Evolutionary conservation across 2,797 vertebrate species (phyloP), one percentile per base, ranked within the genome.

Genomic region (Margarornis squamiger): DNA sequence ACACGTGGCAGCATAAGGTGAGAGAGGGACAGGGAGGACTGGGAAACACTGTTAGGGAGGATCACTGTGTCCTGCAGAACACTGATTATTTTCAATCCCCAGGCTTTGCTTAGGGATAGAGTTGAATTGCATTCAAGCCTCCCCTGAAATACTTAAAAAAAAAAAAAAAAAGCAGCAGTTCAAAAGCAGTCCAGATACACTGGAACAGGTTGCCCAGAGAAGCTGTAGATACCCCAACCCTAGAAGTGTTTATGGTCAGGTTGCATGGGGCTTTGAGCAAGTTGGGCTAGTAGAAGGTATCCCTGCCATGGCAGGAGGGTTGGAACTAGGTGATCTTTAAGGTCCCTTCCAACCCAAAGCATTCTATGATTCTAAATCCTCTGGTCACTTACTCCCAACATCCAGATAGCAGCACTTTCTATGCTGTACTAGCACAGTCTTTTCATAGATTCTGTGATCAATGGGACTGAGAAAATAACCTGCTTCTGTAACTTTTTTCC

Each of bases 1-100:
- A 46, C n/a, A 65, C 13, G 18, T 8, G 30, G 55, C 30, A 76
- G 39, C 0, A 0, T 8, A 16, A 81, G 65, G 49, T 1, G 0
- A 52, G 12, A 27, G 23, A 67, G 46, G 6, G 27, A 43, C 6
- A 7, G 58, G 54, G 14, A 65, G 16, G 10, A 46, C 24, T 39
- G 12, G 27, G 48, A 73, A 85, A 29, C 9, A 13, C 12, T 39
- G 22, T 12, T 38, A 65, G 0, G 4, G 7, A 74, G 43, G n/a
- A 71, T 39, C 38, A 30, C 5, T n/a, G 11, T 43, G 4, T 57
- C 22, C 22, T 39, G 55, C 14, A 65, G 39, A 52, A 68, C 51
- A 57, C 1, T 20, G 15, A 38, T 32, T 48, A 39, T 39, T 78
- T 75, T 52, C 19, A 3, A 13, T 45, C 54, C 58, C 49, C 34